Evolutionary conservation across 2,113 vertebrate species (phyloP), one percentile per base, ranked within the genome.

Genomic region (Nettapus auritus): DNA sequence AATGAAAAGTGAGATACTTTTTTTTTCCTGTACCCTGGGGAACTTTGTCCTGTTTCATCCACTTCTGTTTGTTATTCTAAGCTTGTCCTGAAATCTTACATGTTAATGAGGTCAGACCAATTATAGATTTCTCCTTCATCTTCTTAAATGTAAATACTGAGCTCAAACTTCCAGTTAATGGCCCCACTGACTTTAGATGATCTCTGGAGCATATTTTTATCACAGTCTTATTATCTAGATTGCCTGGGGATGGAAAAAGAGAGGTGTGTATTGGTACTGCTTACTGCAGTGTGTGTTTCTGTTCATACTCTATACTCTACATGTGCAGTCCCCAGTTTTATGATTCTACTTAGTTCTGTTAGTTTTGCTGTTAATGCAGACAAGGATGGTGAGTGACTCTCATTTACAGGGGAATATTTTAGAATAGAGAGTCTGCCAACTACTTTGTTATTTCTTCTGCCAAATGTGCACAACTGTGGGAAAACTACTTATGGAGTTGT

Each of bases 251-350:
- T 33, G 50, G 18, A 6, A 68, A 71, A 60, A 38, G 60, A 57
- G 36, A 38, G 25, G 2, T 42, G 13, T 40, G 26, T 69, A 6
- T 25, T 6, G 21, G 33, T 73, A 13, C 21, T 26, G 7, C 33
- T 55, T 22, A 5, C 17, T 60, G 36, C 38, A 36, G 28, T 1
- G 8, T 21, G 5, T 2, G 0, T 66, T 20, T 52, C 25, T 68
- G 2, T 38, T 22, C 0, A 0, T 22, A 3, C 4, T 42, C 40
- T 42, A 42, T 42, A 42, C 40, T 48, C 55, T 86, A 6, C 4
- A 3, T 0, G 0, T 40, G 38, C 48, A 34, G 8, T 34, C 28
- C 31, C 21, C 19, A 40, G 0, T 0, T 0, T 70, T 70, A 8
- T 4, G 23, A 21, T 22, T 90, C 63, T 74, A 0, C 52, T 17